phyloP scores from a whole-genome alignment of 2,797 vertebrate genomes.

The Knipowitschia caucasica region DNA sequence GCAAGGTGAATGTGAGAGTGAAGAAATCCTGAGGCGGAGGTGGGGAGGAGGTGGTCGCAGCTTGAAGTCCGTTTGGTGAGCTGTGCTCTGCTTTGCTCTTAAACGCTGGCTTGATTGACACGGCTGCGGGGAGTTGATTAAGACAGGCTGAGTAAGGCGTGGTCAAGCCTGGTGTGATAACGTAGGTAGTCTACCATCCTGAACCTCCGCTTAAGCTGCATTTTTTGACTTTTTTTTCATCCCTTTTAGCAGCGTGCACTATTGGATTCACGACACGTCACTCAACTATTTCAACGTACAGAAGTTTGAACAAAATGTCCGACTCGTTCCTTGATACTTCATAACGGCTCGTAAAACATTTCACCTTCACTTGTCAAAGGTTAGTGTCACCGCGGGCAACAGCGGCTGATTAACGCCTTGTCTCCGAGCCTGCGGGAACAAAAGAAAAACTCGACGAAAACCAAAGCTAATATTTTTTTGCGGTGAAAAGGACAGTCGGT shows the following conservation, averaged over 20 bases:
- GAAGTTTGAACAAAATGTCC: neutral
- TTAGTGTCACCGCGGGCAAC: conserved; percentile 34
- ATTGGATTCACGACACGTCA: neutral
- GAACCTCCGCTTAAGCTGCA: no score
- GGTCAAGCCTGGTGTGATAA: no score
- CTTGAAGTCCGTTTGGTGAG: no score
- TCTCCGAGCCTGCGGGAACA: neutral
- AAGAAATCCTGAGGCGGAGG: no score
- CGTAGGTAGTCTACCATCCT: no score
- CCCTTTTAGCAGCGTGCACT: neutral
- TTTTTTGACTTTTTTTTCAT: no score
- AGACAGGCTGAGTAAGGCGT: no score
- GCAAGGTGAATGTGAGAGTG: no score
- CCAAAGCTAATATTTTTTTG: neutral
- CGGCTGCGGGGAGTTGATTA: no score
- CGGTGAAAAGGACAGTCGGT: neutral
- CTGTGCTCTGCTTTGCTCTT: no score
- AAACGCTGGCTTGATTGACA: no score
- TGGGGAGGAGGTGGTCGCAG: no score
- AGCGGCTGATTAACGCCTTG: conserved; percentile 14
- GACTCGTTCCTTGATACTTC: neutral
- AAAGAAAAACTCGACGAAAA: neutral
- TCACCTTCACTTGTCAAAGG: conserved; percentile 32
- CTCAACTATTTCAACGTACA: neutral
- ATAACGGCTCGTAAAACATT: conserved; percentile 11